These are phyloP conservation scores for Plodia interpunctella DNA, from an alignment of 1,140 invertebrate species.

Conservation along the genomic window DNA sequence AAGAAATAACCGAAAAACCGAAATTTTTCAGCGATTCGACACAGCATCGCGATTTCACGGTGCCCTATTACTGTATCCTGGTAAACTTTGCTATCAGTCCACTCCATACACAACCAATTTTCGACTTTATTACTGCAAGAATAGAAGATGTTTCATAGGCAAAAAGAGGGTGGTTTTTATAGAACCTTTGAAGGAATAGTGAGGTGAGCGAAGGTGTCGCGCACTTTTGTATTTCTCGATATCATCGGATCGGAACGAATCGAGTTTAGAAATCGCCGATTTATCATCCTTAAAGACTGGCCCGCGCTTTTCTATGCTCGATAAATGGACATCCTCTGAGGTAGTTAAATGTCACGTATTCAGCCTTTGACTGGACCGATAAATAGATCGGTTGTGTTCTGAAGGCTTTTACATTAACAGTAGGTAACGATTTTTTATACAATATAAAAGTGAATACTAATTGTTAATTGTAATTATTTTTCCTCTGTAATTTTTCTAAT, in stretches of 20 bases:
- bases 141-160: conserved; percentile 16
- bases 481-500: too few species aligned
- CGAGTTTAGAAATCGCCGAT: conserved; percentile 60
- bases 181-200: conserved; percentile 19
- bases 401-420: background rate
- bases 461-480: too few species aligned
- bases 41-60: conserved; percentile 65
- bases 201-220: conserved; percentile 39
- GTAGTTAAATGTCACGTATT: conserved; percentile 62
- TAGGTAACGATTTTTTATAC: too few species aligned
- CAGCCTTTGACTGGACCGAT: background rate
- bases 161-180: conserved; percentile 11
- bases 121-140: background rate
- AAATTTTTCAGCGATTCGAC: conserved; percentile 74
- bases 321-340: conserved; percentile 60
- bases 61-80: conserved; percentile 58
- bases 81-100: conserved; percentile 8
- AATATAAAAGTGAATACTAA: too few species aligned
- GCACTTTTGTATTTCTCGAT: conserved; percentile 48
- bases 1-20: conserved; percentile 77
- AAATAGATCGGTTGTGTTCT: background rate
- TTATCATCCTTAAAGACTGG: conserved; percentile 72
- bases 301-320: conserved; percentile 42
- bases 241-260: conserved; percentile 66
- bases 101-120: background rate